Percentiles rank a stretch among this genome's conserved stretches.
These are phyloP conservation scores for Calidris pygmaea DNA, from an alignment of 2,113 vertebrate species.

Conservation along the genomic window DNA sequence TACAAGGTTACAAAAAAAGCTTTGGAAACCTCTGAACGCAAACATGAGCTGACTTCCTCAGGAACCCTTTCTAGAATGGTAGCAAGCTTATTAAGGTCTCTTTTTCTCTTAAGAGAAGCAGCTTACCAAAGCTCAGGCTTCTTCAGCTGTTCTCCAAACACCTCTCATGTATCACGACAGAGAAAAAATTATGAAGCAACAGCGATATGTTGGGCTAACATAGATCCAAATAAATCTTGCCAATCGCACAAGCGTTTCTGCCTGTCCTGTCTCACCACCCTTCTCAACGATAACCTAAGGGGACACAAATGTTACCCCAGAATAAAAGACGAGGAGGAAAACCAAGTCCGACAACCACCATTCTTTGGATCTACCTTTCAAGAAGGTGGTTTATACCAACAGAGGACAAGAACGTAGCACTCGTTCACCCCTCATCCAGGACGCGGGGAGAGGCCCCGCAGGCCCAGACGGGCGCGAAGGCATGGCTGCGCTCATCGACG, in stretches of 20 bases:
- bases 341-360: no score
- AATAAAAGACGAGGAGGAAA: neutral
- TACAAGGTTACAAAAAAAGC: neutral
- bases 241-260: accelerated
- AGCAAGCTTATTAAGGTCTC: neutral
- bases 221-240: accelerated
- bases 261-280: neutral
- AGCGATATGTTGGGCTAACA: accelerated
- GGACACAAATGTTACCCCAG: neutral
- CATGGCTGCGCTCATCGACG: accelerated
- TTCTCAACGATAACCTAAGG: accelerated
- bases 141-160: neutral
- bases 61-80: neutral
- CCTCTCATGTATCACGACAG: neutral
- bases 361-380: accelerated
- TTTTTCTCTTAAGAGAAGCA: no score
- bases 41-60: neutral
- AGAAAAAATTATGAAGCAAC: accelerated
- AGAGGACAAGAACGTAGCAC: accelerated
- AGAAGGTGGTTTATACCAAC: no score
- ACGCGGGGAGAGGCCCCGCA: accelerated
- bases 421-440: accelerated
- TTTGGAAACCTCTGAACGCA: neutral
- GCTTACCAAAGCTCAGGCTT: neutral
- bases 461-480: accelerated